phyloP scores from a whole-genome alignment of 2,113 vertebrate genomes.

The Microcebus tavaratra region DNA sequence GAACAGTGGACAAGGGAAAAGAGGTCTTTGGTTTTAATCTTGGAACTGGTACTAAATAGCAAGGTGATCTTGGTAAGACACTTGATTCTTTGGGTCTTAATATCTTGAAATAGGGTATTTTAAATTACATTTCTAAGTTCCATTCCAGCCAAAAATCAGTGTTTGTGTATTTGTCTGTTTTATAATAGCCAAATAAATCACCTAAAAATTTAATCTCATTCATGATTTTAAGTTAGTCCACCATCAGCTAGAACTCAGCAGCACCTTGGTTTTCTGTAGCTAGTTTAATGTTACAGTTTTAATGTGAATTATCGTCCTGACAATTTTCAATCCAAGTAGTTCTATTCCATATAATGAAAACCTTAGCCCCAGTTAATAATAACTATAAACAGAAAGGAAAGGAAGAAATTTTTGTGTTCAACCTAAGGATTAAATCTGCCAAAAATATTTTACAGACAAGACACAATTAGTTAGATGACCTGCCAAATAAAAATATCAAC shows the following conservation, averaged over 20 bases:
- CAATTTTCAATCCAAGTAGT: neutral
- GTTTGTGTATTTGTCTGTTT: neutral
- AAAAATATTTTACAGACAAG: neutral
- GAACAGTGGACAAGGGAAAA: neutral
- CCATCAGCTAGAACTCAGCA: neutral
- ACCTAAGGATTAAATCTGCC: neutral
- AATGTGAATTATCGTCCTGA: slow-evolving; percentile 8
- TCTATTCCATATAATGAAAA: neutral
- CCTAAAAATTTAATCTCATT: slow-evolving; percentile 16
- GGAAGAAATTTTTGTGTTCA: neutral
- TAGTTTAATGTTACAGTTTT: neutral
- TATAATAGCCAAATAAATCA: neutral
- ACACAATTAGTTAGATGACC: neutral
- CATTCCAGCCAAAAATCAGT: neutral
- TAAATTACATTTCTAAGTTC: neutral
- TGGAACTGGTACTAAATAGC: neutral
- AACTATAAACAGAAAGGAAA: neutral
- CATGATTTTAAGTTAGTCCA: neutral
- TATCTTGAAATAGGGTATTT: neutral
- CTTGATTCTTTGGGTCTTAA: neutral
- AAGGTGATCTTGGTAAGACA: neutral
- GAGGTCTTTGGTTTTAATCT: neutral
- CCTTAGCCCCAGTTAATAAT: neutral
- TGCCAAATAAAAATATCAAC: neutral
- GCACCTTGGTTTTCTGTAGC: neutral